phyloP scores from a whole-genome alignment of 2,888 invertebrate genomes.

The Busseola fusca region DNA sequence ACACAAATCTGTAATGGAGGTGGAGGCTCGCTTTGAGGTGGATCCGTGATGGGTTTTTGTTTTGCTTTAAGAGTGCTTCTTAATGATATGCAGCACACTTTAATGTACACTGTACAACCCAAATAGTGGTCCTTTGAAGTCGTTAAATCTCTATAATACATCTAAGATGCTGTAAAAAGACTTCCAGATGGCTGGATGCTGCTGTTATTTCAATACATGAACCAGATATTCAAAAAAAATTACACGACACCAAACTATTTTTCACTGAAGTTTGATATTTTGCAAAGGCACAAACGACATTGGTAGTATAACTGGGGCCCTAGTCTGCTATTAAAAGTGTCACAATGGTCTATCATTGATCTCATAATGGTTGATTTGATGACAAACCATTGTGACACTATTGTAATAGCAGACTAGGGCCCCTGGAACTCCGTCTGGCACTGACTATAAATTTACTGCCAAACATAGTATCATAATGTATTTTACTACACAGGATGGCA shows the following conservation, averaged over 20 bases:
- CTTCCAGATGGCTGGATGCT: neutral
- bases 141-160: no score
- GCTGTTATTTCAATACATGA: neutral
- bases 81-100: conserved; percentile 43
- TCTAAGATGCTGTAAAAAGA: neutral
- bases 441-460: neutral
- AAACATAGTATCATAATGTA: neutral
- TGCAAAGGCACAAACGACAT: neutral
- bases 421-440: neutral
- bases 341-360: no score
- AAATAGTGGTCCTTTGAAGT: neutral
- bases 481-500: no score
- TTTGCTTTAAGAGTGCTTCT: conserved; percentile 34
- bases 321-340: no score
- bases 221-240: conserved; percentile 2
- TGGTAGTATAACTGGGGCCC: neutral
- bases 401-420: no score
- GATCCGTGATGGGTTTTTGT: conserved; percentile 40
- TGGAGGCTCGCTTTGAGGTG: conserved; percentile 47
- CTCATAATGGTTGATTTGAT: no score
- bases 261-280: conserved; percentile 1
- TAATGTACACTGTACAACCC: conserved; percentile 23
- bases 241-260: neutral
- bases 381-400: no score
- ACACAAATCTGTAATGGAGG: conserved; percentile 65